Base-by-base conservation (phyloP, 2,888 invertebrate species). In the Ptychoptera contaminata region DNA sequence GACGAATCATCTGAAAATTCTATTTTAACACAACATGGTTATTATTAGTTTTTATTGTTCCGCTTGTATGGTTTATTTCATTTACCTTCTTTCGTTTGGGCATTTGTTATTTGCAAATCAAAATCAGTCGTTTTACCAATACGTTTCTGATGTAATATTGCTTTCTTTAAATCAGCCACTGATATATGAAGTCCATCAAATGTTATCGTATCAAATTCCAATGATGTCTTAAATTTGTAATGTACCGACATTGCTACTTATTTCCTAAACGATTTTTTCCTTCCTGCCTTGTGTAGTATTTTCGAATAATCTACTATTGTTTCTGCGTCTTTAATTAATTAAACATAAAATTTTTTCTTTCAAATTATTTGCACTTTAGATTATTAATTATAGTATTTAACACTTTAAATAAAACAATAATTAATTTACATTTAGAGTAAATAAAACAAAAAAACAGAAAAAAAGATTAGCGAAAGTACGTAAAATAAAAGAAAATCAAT, bases 181-280 rank as follows among this genome's bases (percentile, higher is more conserved):
- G 93, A 90, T 59, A 98, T 94, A 64, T 93, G 88, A 47, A 97
- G 73, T 47, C 96, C 97, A 75, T 96, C 94, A 64, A 96, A 94
- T 35, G 91, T 90, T 50, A 98, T 82, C 8, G 94, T 94, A 63
- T 96, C 93, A 70, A 85, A 93, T 65, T 94, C 91, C 61, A 91
- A 72, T 49, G 91, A 86, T 59, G 93, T 92, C 71, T 96, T 96
- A 65, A 98, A 97, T 68, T 97, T 97, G 70, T 96, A 98, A 68
- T 97, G 96, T 53, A 98, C 91, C 59, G 93, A 94, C 83, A 92
- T 92, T 46, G 47, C 61, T 43, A 16, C 9, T n/a, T 32, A 11
- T 32, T 9, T 32, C 6, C n/a, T 9, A 32, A 32, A 32, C n/a
- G n/a, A 4, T 32, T 32, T 32, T 32, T 9, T 32, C n/a, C 8